Base-by-base conservation (phyloP, 64 coral and sea anemone genomes). In the Stichodactyla mertensii region DNA sequence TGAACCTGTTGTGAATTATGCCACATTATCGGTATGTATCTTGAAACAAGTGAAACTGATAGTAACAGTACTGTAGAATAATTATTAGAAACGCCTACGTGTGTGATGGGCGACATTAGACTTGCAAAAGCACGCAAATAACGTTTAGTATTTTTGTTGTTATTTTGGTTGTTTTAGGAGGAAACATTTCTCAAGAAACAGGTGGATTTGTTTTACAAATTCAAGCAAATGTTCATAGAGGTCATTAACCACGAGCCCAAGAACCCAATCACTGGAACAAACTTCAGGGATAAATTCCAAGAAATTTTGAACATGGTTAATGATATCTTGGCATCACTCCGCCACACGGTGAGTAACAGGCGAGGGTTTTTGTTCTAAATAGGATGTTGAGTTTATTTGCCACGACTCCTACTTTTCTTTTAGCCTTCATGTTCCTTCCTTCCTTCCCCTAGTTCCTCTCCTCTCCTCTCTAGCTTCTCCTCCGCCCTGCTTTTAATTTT, bases 231-330 rank as follows among this genome's bases (percentile, higher is more conserved):
- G 55, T 2, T 92, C n/a, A 5, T 36, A 55, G 60, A 83, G 18
- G 87, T 92, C 23, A 83, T 51, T 24, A 52, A 2, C n/a, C 51
- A 83, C 27, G 90, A 92, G 52, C 4, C 71, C 20, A 52, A 70
- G 22, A 82, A 18, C 45, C 54, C 78, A 16, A 55, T 10, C 18
- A 13, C 83, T 61, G 80, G 54, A 19, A 45, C 36, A 45, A 52
- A 4, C 19, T 92, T 92, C 53, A 67, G 23, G 52, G 52, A 14
- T 13, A 71, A 83, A 15, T 87, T 92, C 19, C 51, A 87, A 83
- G 10, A 58, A 5, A 82, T 92, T 5, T 36, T 31, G 2, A 8
- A 58, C 19, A 52, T 67, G 57, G 19, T 92, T n/a, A 77, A 83
- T 54, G n/a, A 45, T 51, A 10, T 92, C 0, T 85, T 82, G 6